Evolutionary conservation across 2,797 vertebrate species (phyloP), one percentile per base, ranked within the genome.

Genomic region (Sylvia borin): DNA sequence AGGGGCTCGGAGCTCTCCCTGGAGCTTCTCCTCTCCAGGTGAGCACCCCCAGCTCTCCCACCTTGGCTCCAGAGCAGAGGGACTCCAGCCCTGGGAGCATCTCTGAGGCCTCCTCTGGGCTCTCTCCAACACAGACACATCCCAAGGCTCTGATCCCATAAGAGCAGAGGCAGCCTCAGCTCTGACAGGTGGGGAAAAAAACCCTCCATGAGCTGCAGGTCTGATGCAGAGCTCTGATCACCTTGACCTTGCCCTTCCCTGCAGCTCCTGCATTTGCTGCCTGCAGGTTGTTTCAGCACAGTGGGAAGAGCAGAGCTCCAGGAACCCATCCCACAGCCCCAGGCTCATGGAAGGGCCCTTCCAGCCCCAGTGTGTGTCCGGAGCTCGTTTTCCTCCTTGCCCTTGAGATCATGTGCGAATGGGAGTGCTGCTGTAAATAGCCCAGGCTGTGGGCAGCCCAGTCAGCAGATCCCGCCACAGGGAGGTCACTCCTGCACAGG

Each of bases 331-430:
- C 60, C 9, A 11, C 31, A 36, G 13, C 14, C 29, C 58, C 40
- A n/a, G 68, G 66, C 55, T 45, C 57, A 14, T 0, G 2, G 67
- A 54, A 54, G 48, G 43, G 34, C 54, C 50, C 62, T 73, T 26
- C 79, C 58, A 64, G 76, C 51, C 25, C 1, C 14, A 24, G 12
- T 1, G 54, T 31, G 62, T 4, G 75, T 25, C 34, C 34, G 0
- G 34, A 60, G 92, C 66, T 85, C 10, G 0, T 62, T 64, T 61
- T 38, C 75, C 85, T 85, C 87, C 13, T 18, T 53, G 57, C 54
- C 58, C 90, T 87, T 36, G 4, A 88, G 94, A 92, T 94, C 93
- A 94, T 65, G 83, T 96, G 96, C 68, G 83, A 91, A 82, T 19
- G 81, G 91, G 75, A 42, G 38, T 10, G 57, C 50, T 45, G 81